phyloP scores from a whole-genome alignment of 2,797 vertebrate genomes.

The Neosalanx taihuensis region DNA sequence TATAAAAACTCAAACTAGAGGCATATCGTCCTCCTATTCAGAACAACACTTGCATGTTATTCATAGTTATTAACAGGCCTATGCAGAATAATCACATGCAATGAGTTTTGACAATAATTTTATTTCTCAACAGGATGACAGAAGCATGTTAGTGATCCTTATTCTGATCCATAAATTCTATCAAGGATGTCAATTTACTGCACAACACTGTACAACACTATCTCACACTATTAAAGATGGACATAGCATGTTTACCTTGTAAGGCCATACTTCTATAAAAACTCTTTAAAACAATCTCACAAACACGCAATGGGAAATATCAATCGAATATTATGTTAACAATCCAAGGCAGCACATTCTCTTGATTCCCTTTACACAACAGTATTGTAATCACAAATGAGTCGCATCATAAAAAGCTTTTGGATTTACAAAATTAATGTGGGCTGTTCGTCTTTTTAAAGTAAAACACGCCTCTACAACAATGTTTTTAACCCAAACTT shows the following conservation, averaged over 20 bases:
- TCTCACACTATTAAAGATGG: no score
- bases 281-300: no score
- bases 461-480: background rate
- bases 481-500: background rate
- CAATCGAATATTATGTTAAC: no score
- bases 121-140: background rate
- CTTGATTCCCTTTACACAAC: no score
- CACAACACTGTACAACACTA: no score
- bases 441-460: slow-evolving; percentile 25
- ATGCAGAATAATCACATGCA: background rate
- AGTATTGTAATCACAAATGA: no score
- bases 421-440: background rate
- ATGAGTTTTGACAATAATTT: background rate
- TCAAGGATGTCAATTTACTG: background rate
- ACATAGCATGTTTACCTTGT: no score
- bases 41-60: background rate
- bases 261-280: no score
- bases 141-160: background rate
- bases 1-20: no score
- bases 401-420: background rate
- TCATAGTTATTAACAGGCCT: background rate
- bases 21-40: background rate
- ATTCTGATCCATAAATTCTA: background rate
- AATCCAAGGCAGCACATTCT: no score
- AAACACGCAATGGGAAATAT: no score